phyloP scores from a whole-genome alignment of 2,888 invertebrate genomes.

The Meloe dianella region DNA sequence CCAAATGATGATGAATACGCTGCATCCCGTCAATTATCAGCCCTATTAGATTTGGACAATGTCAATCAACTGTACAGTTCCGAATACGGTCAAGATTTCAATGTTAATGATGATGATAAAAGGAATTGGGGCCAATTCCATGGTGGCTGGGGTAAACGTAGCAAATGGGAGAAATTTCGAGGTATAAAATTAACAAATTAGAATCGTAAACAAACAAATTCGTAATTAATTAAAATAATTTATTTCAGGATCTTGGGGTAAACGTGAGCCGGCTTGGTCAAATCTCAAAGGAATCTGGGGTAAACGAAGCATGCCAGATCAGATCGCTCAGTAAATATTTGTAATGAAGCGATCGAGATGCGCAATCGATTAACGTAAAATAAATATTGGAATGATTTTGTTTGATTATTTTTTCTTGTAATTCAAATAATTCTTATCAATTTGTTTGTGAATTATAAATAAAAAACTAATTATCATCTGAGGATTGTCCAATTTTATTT shows the following conservation, averaged over 20 bases:
- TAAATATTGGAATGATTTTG: constrained; percentile 2
- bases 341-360: constrained; percentile 27
- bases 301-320: constrained; percentile 63
- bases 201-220: not conserved
- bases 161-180: constrained; percentile 66
- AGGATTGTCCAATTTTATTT: constrained; percentile 28
- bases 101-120: constrained; percentile 61
- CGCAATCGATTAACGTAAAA: constrained; percentile 10
- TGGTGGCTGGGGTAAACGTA: constrained; percentile 77
- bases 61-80: constrained; percentile 37
- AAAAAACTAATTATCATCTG: constrained; percentile 26
- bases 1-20: constrained; percentile 50
- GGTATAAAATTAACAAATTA: constrained; percentile 50
- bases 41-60: constrained; percentile 47
- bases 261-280: constrained; percentile 80
- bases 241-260: constrained; percentile 73
- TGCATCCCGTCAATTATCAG: constrained; percentile 47
- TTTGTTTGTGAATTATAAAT: constrained; percentile 11
- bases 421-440: constrained; percentile 4
- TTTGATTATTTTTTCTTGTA: constrained; percentile 5
- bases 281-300: constrained; percentile 83
- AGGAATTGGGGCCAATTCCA: constrained; percentile 73
- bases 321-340: constrained; percentile 41
- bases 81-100: constrained; percentile 44
- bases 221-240: not conserved